phyloP scores from a whole-genome alignment of 2,888 invertebrate species.

The Gymnocheta viridis region DNA sequence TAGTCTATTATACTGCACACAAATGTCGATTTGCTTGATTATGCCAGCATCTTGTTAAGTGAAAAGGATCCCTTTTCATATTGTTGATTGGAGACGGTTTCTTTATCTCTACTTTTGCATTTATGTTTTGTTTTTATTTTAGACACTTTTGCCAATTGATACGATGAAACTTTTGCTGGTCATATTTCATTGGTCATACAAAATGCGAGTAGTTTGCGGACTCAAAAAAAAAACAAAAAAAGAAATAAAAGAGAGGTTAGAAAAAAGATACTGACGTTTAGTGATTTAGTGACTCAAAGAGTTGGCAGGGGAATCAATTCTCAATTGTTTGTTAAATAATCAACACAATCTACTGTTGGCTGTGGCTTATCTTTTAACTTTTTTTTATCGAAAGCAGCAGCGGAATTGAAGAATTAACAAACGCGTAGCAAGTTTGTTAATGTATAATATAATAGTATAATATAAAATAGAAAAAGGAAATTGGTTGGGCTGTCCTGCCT shows the following conservation, averaged over 20 bases:
- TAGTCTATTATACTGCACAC: background rate
- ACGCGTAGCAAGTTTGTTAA: constrained; percentile 6
- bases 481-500: no score
- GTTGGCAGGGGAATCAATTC: constrained; percentile 8
- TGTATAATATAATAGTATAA: no score
- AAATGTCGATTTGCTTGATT: constrained; percentile 65
- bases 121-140: background rate
- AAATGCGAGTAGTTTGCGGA: background rate
- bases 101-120: background rate
- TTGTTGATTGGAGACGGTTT: constrained; percentile 53
- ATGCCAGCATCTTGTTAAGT: constrained; percentile 64
- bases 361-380: background rate
- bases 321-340: constrained; percentile 57
- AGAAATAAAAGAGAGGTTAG: background rate
- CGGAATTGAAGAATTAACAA: constrained; percentile 31
- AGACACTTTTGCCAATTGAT: constrained; percentile 29
- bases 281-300: constrained; percentile 16
- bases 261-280: background rate
- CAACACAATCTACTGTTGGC: constrained; percentile 43
- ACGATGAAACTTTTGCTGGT: constrained; percentile 37
- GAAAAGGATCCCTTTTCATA: constrained; percentile 55
- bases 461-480: no score
- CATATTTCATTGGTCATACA: constrained; percentile 34
- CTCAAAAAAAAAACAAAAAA: background rate
- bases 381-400: background rate